Evolutionary conservation across 1,140 invertebrate genomes (phyloP), one percentile per base, ranked within the genome.

Genomic region (Penaeus chinensis): DNA sequence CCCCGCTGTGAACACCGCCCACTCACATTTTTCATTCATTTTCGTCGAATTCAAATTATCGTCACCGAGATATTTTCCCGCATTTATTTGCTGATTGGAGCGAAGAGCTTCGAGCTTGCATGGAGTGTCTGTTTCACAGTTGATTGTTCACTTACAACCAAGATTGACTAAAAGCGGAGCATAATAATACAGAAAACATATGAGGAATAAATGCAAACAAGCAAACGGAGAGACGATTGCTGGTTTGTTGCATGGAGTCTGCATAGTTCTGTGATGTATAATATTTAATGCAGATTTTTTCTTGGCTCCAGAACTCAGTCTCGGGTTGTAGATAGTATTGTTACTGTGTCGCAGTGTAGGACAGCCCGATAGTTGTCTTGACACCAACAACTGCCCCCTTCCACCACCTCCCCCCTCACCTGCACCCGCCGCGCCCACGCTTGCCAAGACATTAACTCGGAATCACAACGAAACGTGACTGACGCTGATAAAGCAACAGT

Each of bases 161-260:
- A 74, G 71, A 77, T 74, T 84, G 83, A 84, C 83, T 47, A 74
- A 84, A 42, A 84, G 61, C 60, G 62, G 18, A 60, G 83, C 83
- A 84, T 84, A 84, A 84, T 84, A 74, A 84, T 63, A 84, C 83
- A 54, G 83, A 71, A 78, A 76, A 84, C 77, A 84, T 78, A 76
- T 24, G 54, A 42, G 54, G 82, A 47, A 83, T 77, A 62, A 77
- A 42, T 77, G 83, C 77, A 84, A 84, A 84, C 71, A 84, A 84
- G 83, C 71, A 63, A 65, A 63, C 60, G 74, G 54, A 77, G 47
- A 77, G 83, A 84, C 47, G 60, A 74, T 74, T 83, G 82, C 60
- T 83, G 82, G 65, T 42, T 83, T 74, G 37, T 54, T 83, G 66
- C 66, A 37, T 47, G 65, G 32, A 20, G 18, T 20, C 66, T 54